Evolutionary conservation across 2,797 vertebrate genomes (phyloP).

Genomic region (Myoxocephalus aenaeus): DNA sequence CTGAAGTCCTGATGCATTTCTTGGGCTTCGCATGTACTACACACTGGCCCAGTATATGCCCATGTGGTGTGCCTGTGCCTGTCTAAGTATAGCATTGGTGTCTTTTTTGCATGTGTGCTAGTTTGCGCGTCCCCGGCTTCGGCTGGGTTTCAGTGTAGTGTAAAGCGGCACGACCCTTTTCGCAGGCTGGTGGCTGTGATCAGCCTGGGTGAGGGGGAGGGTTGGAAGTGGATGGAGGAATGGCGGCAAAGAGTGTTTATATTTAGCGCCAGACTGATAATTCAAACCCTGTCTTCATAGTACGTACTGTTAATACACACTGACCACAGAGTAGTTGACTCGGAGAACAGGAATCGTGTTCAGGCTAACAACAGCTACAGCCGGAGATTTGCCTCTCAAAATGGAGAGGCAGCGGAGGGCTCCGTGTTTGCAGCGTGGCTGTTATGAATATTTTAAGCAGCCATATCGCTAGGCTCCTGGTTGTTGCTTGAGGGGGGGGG

Average conservation of each 20-base stretch:
- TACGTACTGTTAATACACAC: slow-evolving; percentile 45
- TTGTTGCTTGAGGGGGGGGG: slow-evolving; percentile 67
- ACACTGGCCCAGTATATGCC: slow-evolving; percentile 22
- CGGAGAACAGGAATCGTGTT: slow-evolving; percentile 44
- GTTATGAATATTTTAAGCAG: slow-evolving; percentile 82
- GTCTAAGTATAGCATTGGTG: slow-evolving; percentile 44
- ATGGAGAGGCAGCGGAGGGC: slow-evolving; percentile 66
- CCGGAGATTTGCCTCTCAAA: slow-evolving; percentile 72
- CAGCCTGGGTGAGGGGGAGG: slow-evolving; percentile 45
- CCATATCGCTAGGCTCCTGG: slow-evolving; percentile 74
- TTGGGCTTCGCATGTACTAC: slow-evolving; percentile 43
- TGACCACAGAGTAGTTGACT: slow-evolving; percentile 55
- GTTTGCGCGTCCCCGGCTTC: slow-evolving; percentile 37
- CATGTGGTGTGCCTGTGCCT: slow-evolving; percentile 26
- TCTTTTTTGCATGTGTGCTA: slow-evolving; percentile 58
- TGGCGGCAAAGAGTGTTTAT: slow-evolving; percentile 58
- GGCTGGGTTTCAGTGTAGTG: slow-evolving; percentile 50
- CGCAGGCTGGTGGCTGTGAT: slow-evolving; percentile 45
- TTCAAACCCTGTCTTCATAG: slow-evolving; percentile 48
- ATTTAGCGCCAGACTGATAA: slow-evolving; percentile 65
- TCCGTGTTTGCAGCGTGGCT: slow-evolving; percentile 56
- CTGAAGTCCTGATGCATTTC: slow-evolving; percentile 36
- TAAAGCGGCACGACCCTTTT: slow-evolving; percentile 55
- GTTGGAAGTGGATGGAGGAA: slow-evolving; percentile 37
- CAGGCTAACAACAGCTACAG: slow-evolving; percentile 49